Evolutionary conservation across 2,888 invertebrate genomes (phyloP), one percentile per base, ranked within the genome.

Genomic region (Amitus sp.): DNA sequence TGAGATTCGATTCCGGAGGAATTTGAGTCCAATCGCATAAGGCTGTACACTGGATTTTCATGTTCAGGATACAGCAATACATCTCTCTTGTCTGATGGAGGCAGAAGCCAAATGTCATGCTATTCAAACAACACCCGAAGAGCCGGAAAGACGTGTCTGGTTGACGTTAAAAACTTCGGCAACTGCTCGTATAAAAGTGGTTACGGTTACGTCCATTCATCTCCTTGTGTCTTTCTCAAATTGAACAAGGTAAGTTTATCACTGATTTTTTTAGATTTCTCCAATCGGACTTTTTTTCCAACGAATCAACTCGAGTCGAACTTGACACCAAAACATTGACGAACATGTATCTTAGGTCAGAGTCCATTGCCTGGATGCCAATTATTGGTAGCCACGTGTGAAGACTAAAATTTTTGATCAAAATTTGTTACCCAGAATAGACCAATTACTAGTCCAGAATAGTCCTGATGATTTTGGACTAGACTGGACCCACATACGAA

Each of bases 171-270:
- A 18, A 65, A 71, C 15, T 82, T 74, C 69, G 86, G 85, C 0
- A 80, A 83, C 1, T 90, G 90, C 70, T 82, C 85, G 1, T 75
- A 82, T 1, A 65, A 70, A 1, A 76, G 83, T 3, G 73, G 79
- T 7, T 95, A 89, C 74, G 93, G 94, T 7, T 95, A 89, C 77
- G 85, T 86, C 55, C 83, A 86, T 42, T 89, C 90, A n/a, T 85
- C 88, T 33, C 95, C 95, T 3, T 96, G 96, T 80, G 83, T 96
- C 63, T 88, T 94, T 72, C 84, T 96, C 56, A 95, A 95, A 80
- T 82, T 96, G 49, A 96, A 96, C 82, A 90, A 88, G 84, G 91
- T 91, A 81, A 82, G 81, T n/a, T n/a, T n/a, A n/a, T n/a, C n/a
- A n/a, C n/a, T n/a, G n/a, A n/a, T n/a, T n/a, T n/a, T n/a, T n/a